Evolutionary conservation across 2,113 vertebrate species (phyloP).

Genomic region (Chauna torquata): DNA sequence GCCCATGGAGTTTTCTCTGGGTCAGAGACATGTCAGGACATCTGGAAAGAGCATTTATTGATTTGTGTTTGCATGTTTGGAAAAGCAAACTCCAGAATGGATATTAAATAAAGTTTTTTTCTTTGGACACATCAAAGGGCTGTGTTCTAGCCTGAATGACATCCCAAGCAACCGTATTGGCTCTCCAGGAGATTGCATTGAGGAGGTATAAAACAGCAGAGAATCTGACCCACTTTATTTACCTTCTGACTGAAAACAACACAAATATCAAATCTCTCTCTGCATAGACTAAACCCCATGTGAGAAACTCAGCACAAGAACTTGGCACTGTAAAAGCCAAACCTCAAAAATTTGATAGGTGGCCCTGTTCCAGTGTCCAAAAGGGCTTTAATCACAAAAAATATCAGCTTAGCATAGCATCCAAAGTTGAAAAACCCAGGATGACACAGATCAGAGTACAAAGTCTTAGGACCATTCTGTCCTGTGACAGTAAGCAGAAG

Average conservation of each 20-base stretch:
- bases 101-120: neutral
- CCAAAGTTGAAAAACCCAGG: neutral
- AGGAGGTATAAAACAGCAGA: neutral
- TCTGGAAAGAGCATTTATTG: neutral
- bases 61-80: slow-evolving; percentile 5
- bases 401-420: neutral
- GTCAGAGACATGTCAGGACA: neutral
- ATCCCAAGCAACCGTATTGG: neutral
- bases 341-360: neutral
- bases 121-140: neutral
- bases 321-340: neutral
- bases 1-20: neutral
- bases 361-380: neutral
- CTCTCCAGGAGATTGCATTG: neutral
- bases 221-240: neutral
- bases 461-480: neutral
- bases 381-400: neutral
- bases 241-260: neutral
- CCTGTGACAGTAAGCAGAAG: neutral
- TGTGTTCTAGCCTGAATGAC: neutral
- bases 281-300: neutral
- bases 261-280: neutral
- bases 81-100: slow-evolving; percentile 7
- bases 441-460: neutral
- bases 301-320: neutral